Evolutionary conservation across 2,797 vertebrate species (phyloP).

Genomic region (Podargus strigoides): DNA sequence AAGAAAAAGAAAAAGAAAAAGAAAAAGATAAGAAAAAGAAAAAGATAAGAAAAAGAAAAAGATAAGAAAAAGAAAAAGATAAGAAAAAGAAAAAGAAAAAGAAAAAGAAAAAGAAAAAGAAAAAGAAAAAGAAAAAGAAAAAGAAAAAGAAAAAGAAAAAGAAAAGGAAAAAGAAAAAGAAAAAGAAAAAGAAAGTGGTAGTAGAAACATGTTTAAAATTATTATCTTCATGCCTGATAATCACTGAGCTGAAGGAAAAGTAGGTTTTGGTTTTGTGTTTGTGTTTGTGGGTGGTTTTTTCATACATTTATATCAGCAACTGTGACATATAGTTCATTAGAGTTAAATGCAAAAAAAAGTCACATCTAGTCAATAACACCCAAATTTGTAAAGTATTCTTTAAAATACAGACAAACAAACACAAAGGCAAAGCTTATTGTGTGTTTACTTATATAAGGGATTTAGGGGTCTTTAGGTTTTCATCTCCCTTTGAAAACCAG

Average conservation of each 20-base stretch:
- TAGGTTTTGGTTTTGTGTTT: too few relatives aligned
- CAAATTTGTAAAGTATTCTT: not conserved
- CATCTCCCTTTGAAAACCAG: not conserved
- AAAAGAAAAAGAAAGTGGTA: not conserved
- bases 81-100: too few relatives aligned
- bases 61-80: too few relatives aligned
- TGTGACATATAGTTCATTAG: not conserved
- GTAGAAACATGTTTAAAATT: not conserved
- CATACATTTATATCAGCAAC: not conserved
- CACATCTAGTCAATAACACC: not conserved
- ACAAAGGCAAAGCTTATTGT: not conserved
- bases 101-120: not conserved
- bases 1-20: too few relatives aligned
- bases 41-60: too few relatives aligned
- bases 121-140: not conserved
- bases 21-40: too few relatives aligned
- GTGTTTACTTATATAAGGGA: not conserved
- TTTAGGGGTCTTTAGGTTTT: not conserved
- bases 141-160: not conserved
- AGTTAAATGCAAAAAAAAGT: not conserved
- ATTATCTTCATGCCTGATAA: not conserved
- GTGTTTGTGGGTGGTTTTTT: too few relatives aligned
- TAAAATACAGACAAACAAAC: not conserved
- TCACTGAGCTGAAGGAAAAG: not conserved
- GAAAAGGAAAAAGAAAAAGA: not conserved